phyloP scores from a whole-genome alignment of 2,888 invertebrate genomes.

The Clusia tigrina region DNA sequence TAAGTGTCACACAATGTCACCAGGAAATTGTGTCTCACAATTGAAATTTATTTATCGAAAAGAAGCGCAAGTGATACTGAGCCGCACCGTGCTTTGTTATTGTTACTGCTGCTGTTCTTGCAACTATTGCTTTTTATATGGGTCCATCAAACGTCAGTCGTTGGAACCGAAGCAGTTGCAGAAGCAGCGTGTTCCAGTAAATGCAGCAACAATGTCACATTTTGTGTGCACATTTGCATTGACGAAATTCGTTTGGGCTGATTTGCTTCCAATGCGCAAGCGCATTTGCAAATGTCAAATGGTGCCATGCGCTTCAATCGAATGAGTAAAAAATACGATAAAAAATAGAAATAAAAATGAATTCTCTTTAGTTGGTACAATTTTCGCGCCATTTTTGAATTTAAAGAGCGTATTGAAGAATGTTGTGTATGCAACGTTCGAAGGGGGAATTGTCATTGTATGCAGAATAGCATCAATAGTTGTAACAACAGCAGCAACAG shows the following conservation, averaged over 20 bases:
- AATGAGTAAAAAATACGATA: too few relatives aligned
- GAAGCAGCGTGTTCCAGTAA: neutral
- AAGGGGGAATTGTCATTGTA: conserved; percentile 13
- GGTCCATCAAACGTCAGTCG: conserved; percentile 43
- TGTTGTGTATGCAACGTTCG: neutral
- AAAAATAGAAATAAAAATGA: conserved; percentile 14
- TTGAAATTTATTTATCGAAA: conserved; percentile 52
- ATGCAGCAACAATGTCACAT: conserved; percentile 21
- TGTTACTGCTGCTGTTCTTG: conserved; percentile 21
- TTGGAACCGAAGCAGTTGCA: neutral
- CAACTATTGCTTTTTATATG: conserved; percentile 26
- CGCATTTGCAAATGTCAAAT: conserved; percentile 62
- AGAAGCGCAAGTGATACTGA: conserved; percentile 12
- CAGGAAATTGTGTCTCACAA: conserved; percentile 57
- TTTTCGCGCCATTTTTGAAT: conserved; percentile 36
- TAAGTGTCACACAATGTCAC: conserved; percentile 57
- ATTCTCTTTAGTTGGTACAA: conserved; percentile 36
- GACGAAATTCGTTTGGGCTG: conserved; percentile 1
- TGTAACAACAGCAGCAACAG: conserved; percentile 11
- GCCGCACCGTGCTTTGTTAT: conserved; percentile 10
- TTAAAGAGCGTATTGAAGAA: neutral
- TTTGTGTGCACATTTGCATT: conserved; percentile 18
- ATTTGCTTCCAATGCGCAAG: conserved; percentile 26
- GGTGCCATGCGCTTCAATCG: conserved; percentile 55
- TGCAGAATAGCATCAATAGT: conserved; percentile 19